Percentiles rank a stretch among this genome's conserved stretches.
Conservation (phyloP, 1,140 invertebrate genomes). For the Penaeus japonicus region DNA sequence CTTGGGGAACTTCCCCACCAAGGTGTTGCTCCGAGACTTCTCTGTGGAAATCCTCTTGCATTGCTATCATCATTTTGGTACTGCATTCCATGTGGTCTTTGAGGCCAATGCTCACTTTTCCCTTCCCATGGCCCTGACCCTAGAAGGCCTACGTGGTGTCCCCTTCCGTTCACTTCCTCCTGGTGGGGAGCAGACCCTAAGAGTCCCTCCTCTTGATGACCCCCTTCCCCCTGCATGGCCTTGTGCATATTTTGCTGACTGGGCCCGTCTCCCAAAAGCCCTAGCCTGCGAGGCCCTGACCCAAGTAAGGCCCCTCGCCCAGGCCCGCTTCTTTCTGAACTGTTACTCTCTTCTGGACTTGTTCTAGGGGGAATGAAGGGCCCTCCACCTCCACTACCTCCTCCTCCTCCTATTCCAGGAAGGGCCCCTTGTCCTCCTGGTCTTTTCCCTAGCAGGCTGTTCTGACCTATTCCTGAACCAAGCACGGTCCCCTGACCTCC, state of each 20-base stretch:
- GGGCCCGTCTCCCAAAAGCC: too few species aligned
- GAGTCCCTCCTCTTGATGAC: too few species aligned
- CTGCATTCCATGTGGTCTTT: neutral
- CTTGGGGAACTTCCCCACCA: neutral
- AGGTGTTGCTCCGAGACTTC: neutral
- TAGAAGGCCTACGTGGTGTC: constrained; percentile 6
- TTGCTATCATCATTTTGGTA: neutral
- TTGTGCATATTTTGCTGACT: too few species aligned
- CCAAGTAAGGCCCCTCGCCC: neutral
- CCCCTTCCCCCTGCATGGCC: too few species aligned
- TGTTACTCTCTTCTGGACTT: too few species aligned
- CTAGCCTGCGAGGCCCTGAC: neutral
- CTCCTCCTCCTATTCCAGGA: constrained; percentile 16
- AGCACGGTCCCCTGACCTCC: constrained; percentile 8
- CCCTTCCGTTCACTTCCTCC: neutral
- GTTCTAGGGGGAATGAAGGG: neutral
- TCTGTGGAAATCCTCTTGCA: neutral
- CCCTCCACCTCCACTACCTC: neutral
- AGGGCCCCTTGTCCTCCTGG: constrained; percentile 34
- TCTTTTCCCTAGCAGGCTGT: neutral
- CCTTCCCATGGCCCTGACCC: neutral
- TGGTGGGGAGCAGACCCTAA: neutral
- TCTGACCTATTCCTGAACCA: constrained; percentile 3
- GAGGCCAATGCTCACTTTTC: neutral
- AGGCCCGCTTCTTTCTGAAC: neutral